Evolutionary conservation across 2,797 vertebrate species (phyloP).

Genomic region (Ispidina picta): DNA sequence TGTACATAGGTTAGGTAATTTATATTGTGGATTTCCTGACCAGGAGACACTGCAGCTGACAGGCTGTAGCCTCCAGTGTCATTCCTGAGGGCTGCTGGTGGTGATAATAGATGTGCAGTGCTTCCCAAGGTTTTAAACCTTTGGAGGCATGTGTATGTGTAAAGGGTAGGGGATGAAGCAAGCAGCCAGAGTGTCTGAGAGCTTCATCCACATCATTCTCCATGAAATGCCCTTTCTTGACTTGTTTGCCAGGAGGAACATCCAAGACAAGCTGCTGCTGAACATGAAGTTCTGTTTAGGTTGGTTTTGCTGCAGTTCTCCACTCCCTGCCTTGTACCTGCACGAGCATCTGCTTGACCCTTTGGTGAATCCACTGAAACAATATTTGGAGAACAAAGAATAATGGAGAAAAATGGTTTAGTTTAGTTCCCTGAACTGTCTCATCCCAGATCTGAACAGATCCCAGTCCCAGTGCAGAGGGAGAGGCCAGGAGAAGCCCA

Average conservation of each 20-base stretch:
- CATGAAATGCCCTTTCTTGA: neutral
- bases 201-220: accelerated
- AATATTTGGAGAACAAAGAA: neutral
- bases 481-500: neutral
- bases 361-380: neutral
- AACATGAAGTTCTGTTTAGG: neutral
- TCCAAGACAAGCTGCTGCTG: neutral
- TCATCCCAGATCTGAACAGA: neutral
- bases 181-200: neutral
- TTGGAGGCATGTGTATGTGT: neutral
- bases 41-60: neutral
- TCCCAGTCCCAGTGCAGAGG: neutral
- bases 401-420: neutral
- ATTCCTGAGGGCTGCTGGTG: neutral
- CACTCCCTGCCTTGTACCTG: neutral
- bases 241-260: neutral
- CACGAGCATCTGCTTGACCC: neutral
- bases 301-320: neutral
- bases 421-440: neutral
- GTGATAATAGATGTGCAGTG: accelerated
- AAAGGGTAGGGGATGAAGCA: neutral
- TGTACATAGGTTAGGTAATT: neutral
- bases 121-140: neutral
- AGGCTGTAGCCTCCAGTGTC: neutral
- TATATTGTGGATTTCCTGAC: neutral